A percentile compares a stretch with the other conserved stretches of the same genome.
These are phyloP conservation scores for Grammomys dolichurus DNA, from an alignment of 2,113 vertebrate genomes.

Conservation along the genomic window DNA sequence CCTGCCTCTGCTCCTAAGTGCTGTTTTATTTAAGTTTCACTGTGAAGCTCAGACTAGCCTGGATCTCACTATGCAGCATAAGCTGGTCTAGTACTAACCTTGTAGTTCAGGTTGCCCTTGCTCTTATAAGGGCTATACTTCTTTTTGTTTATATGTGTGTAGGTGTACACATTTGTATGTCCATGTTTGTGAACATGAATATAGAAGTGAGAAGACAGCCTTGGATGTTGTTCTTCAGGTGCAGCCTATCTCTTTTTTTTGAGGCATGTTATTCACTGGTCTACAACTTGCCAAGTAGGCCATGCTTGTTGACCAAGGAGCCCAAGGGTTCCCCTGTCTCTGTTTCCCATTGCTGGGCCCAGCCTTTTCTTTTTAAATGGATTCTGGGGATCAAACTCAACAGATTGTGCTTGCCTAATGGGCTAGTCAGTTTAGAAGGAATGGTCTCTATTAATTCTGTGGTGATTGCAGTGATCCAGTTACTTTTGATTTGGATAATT, in stretches of 20 bases:
- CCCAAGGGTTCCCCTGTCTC: neutral
- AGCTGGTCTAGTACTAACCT: neutral
- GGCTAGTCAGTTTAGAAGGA: neutral
- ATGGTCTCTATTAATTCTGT: slow-evolving; percentile 7
- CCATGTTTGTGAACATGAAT: neutral
- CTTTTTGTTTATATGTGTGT: neutral
- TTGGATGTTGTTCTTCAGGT: neutral
- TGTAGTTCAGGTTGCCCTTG: neutral
- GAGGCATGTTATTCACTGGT: neutral
- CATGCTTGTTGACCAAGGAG: neutral
- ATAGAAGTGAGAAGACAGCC: neutral
- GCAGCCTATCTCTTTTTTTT: neutral
- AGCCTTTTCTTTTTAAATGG: neutral
- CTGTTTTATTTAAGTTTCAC: neutral
- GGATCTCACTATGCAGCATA: neutral
- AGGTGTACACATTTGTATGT: neutral
- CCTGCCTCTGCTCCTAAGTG: neutral
- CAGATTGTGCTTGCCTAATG: slow-evolving; percentile 8
- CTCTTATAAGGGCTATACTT: neutral
- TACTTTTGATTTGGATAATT: slow-evolving; percentile 14
- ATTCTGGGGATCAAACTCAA: neutral
- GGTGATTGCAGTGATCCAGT: slow-evolving; percentile 9
- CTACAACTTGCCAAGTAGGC: neutral
- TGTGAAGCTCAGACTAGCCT: neutral
- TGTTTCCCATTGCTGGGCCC: neutral